Percentiles rank a stretch among this genome's conserved stretches.
phyloP scores from a whole-genome alignment of 1,140 invertebrate species.

The Lysiphlebus fabarum region DNA sequence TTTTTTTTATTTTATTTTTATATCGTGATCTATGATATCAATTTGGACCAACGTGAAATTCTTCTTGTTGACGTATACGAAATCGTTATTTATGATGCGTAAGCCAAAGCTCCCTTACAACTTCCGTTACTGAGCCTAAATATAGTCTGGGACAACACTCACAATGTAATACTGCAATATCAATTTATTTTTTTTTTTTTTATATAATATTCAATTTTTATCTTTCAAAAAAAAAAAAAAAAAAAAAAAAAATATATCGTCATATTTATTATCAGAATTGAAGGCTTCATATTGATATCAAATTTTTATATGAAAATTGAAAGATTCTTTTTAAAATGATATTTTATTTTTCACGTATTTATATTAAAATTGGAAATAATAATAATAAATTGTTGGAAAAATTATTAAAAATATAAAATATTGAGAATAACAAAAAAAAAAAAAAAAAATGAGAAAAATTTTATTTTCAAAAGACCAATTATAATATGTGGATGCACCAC shows the following conservation, averaged over 20 bases:
- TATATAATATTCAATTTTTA: too few relatives aligned
- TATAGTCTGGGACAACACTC: not conserved
- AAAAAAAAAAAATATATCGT: too few relatives aligned
- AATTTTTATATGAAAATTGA: constrained; percentile 21
- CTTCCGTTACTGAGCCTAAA: not conserved
- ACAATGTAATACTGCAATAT: too few relatives aligned
- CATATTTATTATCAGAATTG: too few relatives aligned
- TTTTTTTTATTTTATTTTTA: constrained; percentile 43
- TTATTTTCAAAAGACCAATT: not conserved
- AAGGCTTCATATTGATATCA: too few relatives aligned
- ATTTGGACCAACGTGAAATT: constrained; percentile 45
- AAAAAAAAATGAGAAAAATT: too few relatives aligned
- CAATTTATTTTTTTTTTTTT: not conserved
- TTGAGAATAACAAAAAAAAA: too few relatives aligned
- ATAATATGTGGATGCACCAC: constrained; percentile 32
- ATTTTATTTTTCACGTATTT: constrained; percentile 1
- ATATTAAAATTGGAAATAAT: too few relatives aligned
- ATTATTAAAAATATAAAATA: too few relatives aligned
- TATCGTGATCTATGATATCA: constrained; percentile 47
- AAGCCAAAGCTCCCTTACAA: constrained; percentile 25
- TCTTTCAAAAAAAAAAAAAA: too few relatives aligned
- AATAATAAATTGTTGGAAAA: too few relatives aligned
- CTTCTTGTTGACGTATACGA: constrained; percentile 39
- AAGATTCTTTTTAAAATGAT: constrained; percentile 26
- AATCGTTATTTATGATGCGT: constrained; percentile 48